These are phyloP conservation scores for Acanthornis magna DNA, from an alignment of 2,797 vertebrate species.

Conservation along the genomic window DNA sequence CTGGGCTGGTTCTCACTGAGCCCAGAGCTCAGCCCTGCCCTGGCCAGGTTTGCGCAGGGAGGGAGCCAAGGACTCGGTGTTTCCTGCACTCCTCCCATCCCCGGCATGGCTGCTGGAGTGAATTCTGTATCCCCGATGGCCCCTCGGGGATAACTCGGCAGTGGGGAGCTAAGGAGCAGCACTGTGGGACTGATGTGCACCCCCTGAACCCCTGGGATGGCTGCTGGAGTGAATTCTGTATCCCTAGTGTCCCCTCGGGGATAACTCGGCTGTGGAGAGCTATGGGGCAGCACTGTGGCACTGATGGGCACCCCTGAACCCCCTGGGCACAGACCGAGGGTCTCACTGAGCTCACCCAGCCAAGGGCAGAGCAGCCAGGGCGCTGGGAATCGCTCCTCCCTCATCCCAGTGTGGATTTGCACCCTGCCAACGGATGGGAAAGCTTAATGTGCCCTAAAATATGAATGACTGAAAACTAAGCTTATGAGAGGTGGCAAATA, in stretches of 20 bases:
- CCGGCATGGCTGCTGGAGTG: fast-evolving
- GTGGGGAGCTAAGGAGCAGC: not conserved
- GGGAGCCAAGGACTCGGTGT: not conserved
- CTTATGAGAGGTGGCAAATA: not conserved
- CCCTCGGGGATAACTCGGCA: fast-evolving
- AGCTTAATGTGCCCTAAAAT: not conserved
- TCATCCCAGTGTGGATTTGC: not conserved
- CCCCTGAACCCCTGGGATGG: not conserved
- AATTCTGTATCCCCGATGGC: not conserved
- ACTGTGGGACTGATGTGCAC: fast-evolving
- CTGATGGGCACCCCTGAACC: fast-evolving
- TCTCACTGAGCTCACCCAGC: fast-evolving
- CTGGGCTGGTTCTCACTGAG: not conserved
- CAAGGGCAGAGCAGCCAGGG: not conserved
- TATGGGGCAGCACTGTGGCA: fast-evolving
- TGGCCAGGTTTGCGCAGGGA: no score
- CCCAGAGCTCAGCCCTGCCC: not conserved
- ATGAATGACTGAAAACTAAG: not conserved
- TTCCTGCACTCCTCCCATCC: fast-evolving
- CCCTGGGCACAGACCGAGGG: not conserved
- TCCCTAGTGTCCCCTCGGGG: not conserved
- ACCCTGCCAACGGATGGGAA: fast-evolving
- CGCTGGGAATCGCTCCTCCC: fast-evolving
- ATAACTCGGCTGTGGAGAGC: not conserved
- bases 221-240: not conserved